Base-by-base conservation (phyloP, 2,888 invertebrate genomes). In the Stegana nigrithorax region DNA sequence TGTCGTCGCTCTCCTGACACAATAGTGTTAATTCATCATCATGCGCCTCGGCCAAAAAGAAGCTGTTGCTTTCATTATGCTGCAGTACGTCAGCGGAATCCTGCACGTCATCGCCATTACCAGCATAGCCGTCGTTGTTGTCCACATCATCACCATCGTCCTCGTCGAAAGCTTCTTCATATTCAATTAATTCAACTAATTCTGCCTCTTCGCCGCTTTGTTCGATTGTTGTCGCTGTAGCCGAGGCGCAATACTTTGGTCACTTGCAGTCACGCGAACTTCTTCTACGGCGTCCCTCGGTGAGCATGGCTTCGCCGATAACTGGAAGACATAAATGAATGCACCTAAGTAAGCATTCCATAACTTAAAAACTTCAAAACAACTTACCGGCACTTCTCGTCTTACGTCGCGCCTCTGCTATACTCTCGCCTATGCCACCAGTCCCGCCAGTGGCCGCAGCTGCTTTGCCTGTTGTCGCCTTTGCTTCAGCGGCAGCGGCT, bases 191-290 rank as follows among this genome's bases (percentile, higher is more conserved):
- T 64, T 72, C 70, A 60, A 73, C 69, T 42, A 80, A 68, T 64
- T 81, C 72, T 63, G 74, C 70, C 55, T 76, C 75, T 36, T 75
- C 72, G 64, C 71, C 68, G 47, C 51, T 59, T 44, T 55, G 53
- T 19, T 55, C 53, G 53, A 53, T 70, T 70, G 55, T 72, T 67
- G 68, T 76, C 75, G 69, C 69, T 74, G 73, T 84, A 83, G 85
- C 82, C 85, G 86, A 83, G 83, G 83, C 84, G 85, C 86, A 84
- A 85, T 87, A 87, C 87, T 87, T 82, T 86, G 87, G 89, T 91
- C 91, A 92, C 91, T 91, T 91, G 88, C 89, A 90, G 87, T 91
- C 91, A 85, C 91, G 90, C 69, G 91, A 91, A 73, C 88, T 87
- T 82, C 91, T 89, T 83, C 91, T 88, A 80, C 91, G 87, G 73